Evolutionary conservation across 1,140 invertebrate genomes (phyloP).

Genomic region (Drosophila ogumai): DNA sequence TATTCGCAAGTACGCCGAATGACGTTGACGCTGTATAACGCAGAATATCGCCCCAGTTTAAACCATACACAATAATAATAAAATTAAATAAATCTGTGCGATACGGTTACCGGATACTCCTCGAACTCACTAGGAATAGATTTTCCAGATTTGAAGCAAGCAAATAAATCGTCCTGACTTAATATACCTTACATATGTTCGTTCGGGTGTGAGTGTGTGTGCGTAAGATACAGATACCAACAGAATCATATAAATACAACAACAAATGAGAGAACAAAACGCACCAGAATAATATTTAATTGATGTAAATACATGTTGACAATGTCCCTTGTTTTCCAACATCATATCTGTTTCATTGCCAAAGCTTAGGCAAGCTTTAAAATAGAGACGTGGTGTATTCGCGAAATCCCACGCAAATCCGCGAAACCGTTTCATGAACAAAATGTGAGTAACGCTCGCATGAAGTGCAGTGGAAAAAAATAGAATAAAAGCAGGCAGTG

Average conservation of each 20-base stretch:
- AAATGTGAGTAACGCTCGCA: conserved; percentile 8
- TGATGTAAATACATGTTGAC: conserved; percentile 9
- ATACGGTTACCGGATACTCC: background rate
- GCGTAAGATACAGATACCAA: conserved; percentile 7
- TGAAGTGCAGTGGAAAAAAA: conserved; percentile 16
- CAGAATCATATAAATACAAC: background rate
- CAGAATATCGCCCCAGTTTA: background rate
- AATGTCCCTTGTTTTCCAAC: conserved; percentile 8
- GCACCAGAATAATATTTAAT: background rate
- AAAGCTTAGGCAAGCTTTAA: conserved; percentile 22
- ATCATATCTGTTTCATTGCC: conserved; percentile 13
- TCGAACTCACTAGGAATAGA: background rate
- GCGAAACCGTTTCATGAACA: conserved; percentile 7
- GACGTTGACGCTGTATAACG: conserved; percentile 8
- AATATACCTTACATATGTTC: conserved; percentile 17
- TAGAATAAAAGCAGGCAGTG: conserved; percentile 9
- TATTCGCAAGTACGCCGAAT: conserved; percentile 15
- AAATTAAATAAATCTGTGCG: background rate
- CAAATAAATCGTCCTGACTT: background rate
- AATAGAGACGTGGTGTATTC: conserved; percentile 9
- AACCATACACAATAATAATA: background rate
- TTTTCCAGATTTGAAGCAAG: no score
- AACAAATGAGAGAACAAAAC: background rate
- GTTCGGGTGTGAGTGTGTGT: conserved; percentile 7
- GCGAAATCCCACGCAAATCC: conserved; percentile 19